Evolutionary conservation across 2,888 invertebrate species (phyloP).

Genomic region (Nephrotoma flavescens): DNA sequence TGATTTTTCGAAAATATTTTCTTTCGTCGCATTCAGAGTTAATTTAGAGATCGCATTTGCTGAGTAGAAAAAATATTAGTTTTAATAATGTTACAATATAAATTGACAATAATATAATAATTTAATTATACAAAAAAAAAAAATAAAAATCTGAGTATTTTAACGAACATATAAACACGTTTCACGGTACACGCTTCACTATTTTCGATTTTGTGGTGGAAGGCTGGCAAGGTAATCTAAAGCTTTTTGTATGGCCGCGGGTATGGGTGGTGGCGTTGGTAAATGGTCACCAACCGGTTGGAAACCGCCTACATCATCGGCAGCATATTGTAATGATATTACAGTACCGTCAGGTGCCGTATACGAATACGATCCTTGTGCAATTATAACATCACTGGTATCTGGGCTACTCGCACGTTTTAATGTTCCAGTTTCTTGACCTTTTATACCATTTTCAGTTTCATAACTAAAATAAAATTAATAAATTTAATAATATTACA

Average conservation of each 20-base stretch:
- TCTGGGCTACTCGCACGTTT: slow-evolving; percentile 58
- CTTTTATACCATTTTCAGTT: slow-evolving; percentile 68
- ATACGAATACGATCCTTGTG: slow-evolving; percentile 51
- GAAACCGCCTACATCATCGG: slow-evolving; percentile 57
- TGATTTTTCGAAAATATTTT: not conserved
- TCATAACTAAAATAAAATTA: slow-evolving; percentile 45
- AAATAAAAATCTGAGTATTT: not conserved
- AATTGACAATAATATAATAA: not conserved
- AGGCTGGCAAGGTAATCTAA: slow-evolving; percentile 53
- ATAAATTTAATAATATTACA: not conserved
- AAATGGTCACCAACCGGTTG: slow-evolving; percentile 47
- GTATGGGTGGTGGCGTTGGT: slow-evolving; percentile 62
- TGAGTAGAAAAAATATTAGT: not conserved
- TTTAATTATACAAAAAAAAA: not conserved
- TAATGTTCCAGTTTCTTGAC: slow-evolving; percentile 58
- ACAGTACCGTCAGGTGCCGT: slow-evolving; percentile 56
- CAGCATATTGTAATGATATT: slow-evolving; percentile 50
- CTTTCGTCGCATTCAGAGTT: not conserved
- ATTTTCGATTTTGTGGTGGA: slow-evolving; percentile 35
- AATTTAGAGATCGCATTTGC: slow-evolving; percentile 2
- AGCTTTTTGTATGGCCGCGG: slow-evolving; percentile 59
- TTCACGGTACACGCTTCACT: not conserved
- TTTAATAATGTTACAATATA: too few species aligned
- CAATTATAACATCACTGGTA: slow-evolving; percentile 47
- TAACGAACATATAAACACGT: not conserved